Evolutionary conservation across 30 jellyfish, hydroid and myxozoan genomes (phyloP), one percentile per base, ranked within the genome.

Genomic region (Cassiopea xamachana): DNA sequence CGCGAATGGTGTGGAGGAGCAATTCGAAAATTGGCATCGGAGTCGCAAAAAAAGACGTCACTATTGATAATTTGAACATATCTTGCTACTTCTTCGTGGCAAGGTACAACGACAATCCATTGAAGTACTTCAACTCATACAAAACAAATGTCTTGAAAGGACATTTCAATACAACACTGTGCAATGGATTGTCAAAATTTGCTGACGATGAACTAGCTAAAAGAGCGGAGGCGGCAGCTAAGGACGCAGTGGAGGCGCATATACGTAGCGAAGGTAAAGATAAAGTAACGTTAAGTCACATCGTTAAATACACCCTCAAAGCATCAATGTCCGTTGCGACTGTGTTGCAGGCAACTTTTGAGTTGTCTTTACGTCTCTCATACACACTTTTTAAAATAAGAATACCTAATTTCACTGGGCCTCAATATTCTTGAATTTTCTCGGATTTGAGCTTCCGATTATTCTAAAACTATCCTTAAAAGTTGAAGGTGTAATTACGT

Each of bases 31-130:
- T 96, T 87, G 99, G 99, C 1, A 71, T 92, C 13, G 98, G 96
- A 16, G 93, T 95, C 55, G 92, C 98, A 8, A 88, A 88, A 67
- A 88, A 88, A 67, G 95, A 88, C 16, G 79, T 88, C 60, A 76
- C 93, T 1, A 79, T 96, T 58, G 94, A 92, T 55, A 84, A 88
- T 60, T 27, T 79, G 72, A 92, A 90, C 51, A 85, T 92, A 7
- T 80, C 91, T 2, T 96, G 99, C 69, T 92, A 82, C 81, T 89
- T 96, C 51, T 79, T 96, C 46, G 98, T 92, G 43, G 99, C 98
- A 61, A 80, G 94, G 48, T 96, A 92, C 81, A 81, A 62, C 64
- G 95, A 83, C 1, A 71, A 77, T 48, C 94, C 92, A 19, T 83
- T 84, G 1, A 81, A 85, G 39, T 67, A 67, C 8, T 60, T 85